Conservation (phyloP, 2,797 vertebrate species). For the Trachurus trachurus region DNA sequence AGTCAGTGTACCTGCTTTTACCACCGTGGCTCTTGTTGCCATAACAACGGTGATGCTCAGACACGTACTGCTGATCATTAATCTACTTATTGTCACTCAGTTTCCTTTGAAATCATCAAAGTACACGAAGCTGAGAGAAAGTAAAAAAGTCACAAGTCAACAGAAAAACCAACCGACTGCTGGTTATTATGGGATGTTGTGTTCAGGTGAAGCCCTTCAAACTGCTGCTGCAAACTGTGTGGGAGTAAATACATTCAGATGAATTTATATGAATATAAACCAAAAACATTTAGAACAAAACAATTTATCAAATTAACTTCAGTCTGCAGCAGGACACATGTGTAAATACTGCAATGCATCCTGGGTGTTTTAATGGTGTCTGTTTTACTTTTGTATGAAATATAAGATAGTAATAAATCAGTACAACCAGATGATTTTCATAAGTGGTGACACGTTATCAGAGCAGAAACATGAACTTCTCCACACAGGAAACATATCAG, state of each 20-base stretch:
- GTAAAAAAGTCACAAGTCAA: too few species aligned
- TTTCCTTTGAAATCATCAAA: conserved; percentile 5
- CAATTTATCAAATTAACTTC: conserved; percentile 41
- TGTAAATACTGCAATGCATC: too few species aligned
- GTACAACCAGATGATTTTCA: conserved; percentile 55
- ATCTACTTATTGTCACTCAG: conserved; percentile 1
- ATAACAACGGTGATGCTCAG: too few species aligned
- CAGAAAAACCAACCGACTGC: too few species aligned
- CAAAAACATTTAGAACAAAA: background rate
- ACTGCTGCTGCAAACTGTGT: background rate
- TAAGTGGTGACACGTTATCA: conserved; percentile 6
- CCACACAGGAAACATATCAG: conserved; percentile 26
- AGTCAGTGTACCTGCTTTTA: background rate
- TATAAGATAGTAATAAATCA: too few species aligned
- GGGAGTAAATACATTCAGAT: too few species aligned
- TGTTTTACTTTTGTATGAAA: conserved; percentile 76
- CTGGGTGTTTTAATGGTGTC: background rate
- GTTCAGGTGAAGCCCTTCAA: too few species aligned
- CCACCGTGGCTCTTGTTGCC: background rate
- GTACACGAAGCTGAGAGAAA: background rate
- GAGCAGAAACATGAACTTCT: conserved; percentile 7
- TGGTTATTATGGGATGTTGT: too few species aligned
- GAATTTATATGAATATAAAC: conserved; percentile 40
- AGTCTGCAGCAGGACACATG: too few species aligned
- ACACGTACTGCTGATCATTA: background rate